A percentile compares a stretch with the other conserved stretches of the same genome.
phyloP scores from a whole-genome alignment of 2,888 invertebrate genomes.

The Panzeria rudis region DNA sequence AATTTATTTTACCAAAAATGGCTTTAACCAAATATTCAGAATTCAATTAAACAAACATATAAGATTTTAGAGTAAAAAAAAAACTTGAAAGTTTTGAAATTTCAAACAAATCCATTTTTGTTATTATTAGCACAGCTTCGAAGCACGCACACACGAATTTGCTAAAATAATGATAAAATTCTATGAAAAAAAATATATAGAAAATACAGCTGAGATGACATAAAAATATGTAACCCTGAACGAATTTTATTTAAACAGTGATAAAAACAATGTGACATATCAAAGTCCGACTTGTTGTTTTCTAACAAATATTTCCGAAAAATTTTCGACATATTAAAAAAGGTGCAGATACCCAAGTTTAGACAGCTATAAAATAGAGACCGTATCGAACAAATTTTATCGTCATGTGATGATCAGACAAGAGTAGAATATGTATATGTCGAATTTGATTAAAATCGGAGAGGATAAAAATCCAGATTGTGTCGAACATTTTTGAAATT shows the following conservation, averaged over 20 bases:
- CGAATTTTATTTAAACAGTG: neutral
- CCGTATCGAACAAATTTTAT: too few relatives aligned
- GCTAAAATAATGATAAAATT: neutral
- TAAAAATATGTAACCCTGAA: neutral
- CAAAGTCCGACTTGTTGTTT: neutral
- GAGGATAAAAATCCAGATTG: too few relatives aligned
- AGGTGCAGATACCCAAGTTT: too few relatives aligned
- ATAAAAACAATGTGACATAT: neutral
- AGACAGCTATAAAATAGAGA: too few relatives aligned
- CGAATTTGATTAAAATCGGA: too few relatives aligned
- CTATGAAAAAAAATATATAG: neutral
- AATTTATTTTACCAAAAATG: constrained; percentile 59
- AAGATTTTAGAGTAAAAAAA: neutral
- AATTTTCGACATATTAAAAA: too few relatives aligned
- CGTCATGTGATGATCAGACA: too few relatives aligned
- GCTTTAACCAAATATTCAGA: constrained; percentile 47
- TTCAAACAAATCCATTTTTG: constrained; percentile 38
- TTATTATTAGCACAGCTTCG: constrained; percentile 43
- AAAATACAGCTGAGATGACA: neutral
- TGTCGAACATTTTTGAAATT: too few relatives aligned
- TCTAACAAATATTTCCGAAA: neutral
- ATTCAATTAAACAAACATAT: constrained; percentile 26
- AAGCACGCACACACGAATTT: constrained; percentile 6
- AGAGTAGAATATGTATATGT: too few relatives aligned
- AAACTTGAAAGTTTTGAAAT: constrained; percentile 55